Percentiles rank a stretch among this genome's conserved stretches.
Evolutionary conservation across 1,140 invertebrate genomes (phyloP).

Genomic region (Watersipora subatra): DNA sequence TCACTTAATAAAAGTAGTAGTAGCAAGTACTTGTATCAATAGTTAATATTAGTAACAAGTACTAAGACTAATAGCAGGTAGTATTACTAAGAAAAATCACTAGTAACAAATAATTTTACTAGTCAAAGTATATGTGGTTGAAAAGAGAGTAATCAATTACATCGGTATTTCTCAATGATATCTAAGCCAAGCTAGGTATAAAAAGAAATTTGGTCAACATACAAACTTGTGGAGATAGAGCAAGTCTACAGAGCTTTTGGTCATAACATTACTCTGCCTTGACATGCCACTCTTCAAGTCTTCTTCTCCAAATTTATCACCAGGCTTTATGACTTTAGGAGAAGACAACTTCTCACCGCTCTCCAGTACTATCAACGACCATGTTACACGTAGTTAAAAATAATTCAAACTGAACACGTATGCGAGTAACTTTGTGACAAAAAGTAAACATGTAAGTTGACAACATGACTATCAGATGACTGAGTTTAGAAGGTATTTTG

Average conservation of each 20-base stretch:
- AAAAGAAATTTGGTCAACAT: too few species aligned
- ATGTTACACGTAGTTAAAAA: not conserved
- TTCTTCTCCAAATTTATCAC: conserved; percentile 14
- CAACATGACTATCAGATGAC: conserved; percentile 6
- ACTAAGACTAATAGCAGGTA: too few species aligned
- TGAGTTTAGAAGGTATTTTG: too few species aligned
- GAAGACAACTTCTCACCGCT: not conserved
- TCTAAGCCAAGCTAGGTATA: too few species aligned
- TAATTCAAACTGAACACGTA: not conserved
- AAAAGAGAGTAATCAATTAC: too few species aligned
- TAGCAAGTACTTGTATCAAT: too few species aligned
- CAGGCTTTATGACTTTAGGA: not conserved
- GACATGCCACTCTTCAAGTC: conserved; percentile 22
- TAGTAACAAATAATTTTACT: too few species aligned
- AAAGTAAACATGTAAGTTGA: not conserved
- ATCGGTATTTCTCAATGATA: too few species aligned
- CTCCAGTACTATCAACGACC: conserved; percentile 4
- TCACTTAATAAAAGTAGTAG: too few species aligned
- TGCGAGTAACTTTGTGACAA: not conserved
- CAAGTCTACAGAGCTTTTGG: conserved; percentile 18
- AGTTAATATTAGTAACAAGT: too few species aligned
- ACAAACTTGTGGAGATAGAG: conserved; percentile 24
- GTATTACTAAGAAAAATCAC: too few species aligned
- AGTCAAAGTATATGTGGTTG: too few species aligned
- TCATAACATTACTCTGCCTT: conserved; percentile 19